phyloP scores from a whole-genome alignment of 2,797 vertebrate species.

The Limosa lapponica region DNA sequence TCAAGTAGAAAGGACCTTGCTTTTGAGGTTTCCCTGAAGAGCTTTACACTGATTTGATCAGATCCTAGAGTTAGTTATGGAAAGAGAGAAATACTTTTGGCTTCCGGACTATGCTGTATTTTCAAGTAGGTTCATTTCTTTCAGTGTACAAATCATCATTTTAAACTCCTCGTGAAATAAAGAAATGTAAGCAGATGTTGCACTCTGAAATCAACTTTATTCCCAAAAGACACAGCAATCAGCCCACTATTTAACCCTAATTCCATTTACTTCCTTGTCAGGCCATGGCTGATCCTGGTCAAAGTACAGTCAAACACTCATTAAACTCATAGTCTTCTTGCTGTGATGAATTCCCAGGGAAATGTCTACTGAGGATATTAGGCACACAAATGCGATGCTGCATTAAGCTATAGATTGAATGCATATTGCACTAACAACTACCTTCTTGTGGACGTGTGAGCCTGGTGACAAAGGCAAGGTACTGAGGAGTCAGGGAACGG shows the following conservation, averaged over 20 bases:
- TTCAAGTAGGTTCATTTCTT: background rate
- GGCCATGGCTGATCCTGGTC: background rate
- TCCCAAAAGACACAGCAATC: background rate
- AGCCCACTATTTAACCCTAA: background rate
- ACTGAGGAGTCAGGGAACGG: background rate
- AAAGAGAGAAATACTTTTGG: background rate
- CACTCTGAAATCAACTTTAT: background rate
- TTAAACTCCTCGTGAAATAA: background rate
- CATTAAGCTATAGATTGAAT: background rate
- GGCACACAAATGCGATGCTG: no score
- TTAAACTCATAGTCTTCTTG: background rate
- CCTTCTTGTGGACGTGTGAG: accelerated
- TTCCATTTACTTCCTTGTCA: background rate
- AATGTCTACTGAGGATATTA: background rate
- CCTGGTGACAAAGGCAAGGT: background rate
- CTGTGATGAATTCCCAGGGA: background rate
- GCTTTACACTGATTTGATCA: background rate
- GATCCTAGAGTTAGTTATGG: background rate
- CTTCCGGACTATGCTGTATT: background rate
- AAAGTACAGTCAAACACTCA: background rate
- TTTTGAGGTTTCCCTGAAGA: slow-evolving; percentile 46
- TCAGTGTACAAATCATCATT: background rate
- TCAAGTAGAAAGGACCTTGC: slow-evolving; percentile 1
- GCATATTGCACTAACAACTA: background rate
- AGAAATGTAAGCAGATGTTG: background rate